Evolutionary conservation across 2,113 vertebrate genomes (phyloP).

Genomic region (Protobothrops flavoviridis): DNA sequence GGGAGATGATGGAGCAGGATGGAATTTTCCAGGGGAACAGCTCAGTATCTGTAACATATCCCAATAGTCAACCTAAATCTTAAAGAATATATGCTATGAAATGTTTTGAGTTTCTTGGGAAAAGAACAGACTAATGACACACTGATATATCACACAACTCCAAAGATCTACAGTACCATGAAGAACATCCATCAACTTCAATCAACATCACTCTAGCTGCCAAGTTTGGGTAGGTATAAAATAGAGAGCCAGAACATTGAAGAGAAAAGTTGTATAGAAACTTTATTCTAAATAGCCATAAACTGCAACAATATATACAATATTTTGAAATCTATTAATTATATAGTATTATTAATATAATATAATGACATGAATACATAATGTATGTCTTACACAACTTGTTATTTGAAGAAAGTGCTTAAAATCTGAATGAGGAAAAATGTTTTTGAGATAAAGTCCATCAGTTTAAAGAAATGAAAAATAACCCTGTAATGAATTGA

Average conservation of each 20-base stretch:
- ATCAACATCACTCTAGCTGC: not conserved
- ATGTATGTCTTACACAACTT: not conserved
- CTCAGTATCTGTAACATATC: not conserved
- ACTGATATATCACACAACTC: not conserved
- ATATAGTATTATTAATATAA: not conserved
- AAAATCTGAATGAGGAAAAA: not conserved
- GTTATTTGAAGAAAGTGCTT: not conserved
- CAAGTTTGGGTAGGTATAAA: not conserved
- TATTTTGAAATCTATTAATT: not conserved
- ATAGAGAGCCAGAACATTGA: not conserved
- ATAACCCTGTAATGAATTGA: not conserved
- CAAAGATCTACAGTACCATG: not conserved
- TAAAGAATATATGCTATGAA: not conserved
- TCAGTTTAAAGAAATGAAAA: not conserved
- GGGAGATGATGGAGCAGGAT: not conserved
- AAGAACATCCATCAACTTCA: not conserved
- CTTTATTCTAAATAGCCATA: not conserved
- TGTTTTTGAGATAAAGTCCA: not conserved
- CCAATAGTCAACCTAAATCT: not conserved
- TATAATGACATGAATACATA: not conserved
- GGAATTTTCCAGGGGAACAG: not conserved
- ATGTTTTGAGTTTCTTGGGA: not conserved
- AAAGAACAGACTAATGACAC: not conserved
- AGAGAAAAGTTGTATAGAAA: not conserved
- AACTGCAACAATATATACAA: not conserved